Percentiles rank a stretch among this genome's conserved stretches.
These are phyloP conservation scores for Drosophila incognita DNA, from an alignment of 2,888 invertebrate species.

Conservation along the genomic window DNA sequence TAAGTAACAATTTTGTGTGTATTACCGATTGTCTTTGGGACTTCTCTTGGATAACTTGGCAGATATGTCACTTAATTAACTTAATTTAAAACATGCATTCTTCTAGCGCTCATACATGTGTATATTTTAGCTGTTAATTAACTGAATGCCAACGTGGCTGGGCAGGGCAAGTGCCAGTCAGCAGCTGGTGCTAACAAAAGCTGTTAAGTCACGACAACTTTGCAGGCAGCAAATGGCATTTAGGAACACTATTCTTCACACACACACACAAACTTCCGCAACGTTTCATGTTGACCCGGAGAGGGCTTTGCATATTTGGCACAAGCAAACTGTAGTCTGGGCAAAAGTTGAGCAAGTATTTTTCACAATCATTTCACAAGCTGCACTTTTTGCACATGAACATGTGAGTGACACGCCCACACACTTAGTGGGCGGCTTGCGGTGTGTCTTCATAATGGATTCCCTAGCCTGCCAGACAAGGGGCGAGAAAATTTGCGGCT, in stretches of 20 bases:
- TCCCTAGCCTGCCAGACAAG: slow-evolving; percentile 53
- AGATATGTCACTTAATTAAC: slow-evolving; percentile 69
- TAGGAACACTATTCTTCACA: slow-evolving; percentile 37
- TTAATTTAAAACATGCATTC: slow-evolving; percentile 56
- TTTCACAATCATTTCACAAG: slow-evolving; percentile 58
- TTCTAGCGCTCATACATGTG: slow-evolving; percentile 15
- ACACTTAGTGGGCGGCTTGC: slow-evolving; percentile 72
- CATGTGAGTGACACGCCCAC: slow-evolving; percentile 66
- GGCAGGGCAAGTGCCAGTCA: slow-evolving; percentile 33
- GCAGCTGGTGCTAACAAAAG: slow-evolving; percentile 40
- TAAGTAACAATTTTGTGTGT: slow-evolving; percentile 27
- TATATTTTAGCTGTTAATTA: slow-evolving; percentile 71
- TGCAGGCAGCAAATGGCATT: slow-evolving; percentile 66
- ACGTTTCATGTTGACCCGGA: slow-evolving; percentile 23
- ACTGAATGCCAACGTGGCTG: slow-evolving; percentile 66
- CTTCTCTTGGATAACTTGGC: slow-evolving; percentile 52
- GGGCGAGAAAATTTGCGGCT: slow-evolving; percentile 79
- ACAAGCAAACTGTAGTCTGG: slow-evolving; percentile 31
- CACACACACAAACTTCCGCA: slow-evolving; percentile 1
- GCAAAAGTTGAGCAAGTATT: slow-evolving; percentile 49
- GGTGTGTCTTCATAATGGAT: slow-evolving; percentile 77
- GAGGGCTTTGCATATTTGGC: slow-evolving; percentile 56
- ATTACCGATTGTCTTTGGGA: slow-evolving; percentile 18
- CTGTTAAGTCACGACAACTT: slow-evolving; percentile 74
- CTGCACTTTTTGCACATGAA: slow-evolving; percentile 53